Evolutionary conservation across 2,113 vertebrate genomes (phyloP), one percentile per base, ranked within the genome.

Genomic region (Otocyon megalotis): DNA sequence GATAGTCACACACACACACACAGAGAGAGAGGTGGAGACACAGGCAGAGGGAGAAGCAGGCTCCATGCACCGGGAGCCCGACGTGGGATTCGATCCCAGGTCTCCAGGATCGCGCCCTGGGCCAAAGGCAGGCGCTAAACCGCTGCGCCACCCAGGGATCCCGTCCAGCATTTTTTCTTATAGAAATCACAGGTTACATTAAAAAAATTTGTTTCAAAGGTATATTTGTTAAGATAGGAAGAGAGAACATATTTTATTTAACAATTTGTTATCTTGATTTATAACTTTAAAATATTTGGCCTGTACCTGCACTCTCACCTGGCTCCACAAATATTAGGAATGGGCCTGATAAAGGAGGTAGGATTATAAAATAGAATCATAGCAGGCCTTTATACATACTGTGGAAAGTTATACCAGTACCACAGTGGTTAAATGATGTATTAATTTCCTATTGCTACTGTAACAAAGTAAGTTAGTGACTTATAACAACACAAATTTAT

Each of bases 281-380:
- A 28, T 74, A 95, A 83, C 32, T 81, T 95, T 24, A 62, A 76
- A 90, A 86, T 65, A 90, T 43, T 56, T 76, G 54, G 71, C 48
- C 19, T 79, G 13, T 37, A 79, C 50, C 37, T 85, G 17, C 14
- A 53, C 13, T 60, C 19, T 93, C 3, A 43, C 12, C 16, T 28
- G 65, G 17, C 32, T 63, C 37, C 26, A 17, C n/a, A 79, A 48
- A 17, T 90, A 81, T 90, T 10, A 72, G 50, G 8, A 9, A 20
- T 28, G 1, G 20, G 8, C 15, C 60, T 80, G 37, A 80, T 48
- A 77, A 84, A 71, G 43, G 63, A 60, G 35, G 60, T 50, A 35
- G 43, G 80, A 71, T 32, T 83, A 26, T 37, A 22, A 88, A 88
- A 50, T 28, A 60, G 71, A 53, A 50, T 54, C 4, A 4, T 13